Conservation (phyloP, 2,113 vertebrate species). For the Rhea americana region DNA sequence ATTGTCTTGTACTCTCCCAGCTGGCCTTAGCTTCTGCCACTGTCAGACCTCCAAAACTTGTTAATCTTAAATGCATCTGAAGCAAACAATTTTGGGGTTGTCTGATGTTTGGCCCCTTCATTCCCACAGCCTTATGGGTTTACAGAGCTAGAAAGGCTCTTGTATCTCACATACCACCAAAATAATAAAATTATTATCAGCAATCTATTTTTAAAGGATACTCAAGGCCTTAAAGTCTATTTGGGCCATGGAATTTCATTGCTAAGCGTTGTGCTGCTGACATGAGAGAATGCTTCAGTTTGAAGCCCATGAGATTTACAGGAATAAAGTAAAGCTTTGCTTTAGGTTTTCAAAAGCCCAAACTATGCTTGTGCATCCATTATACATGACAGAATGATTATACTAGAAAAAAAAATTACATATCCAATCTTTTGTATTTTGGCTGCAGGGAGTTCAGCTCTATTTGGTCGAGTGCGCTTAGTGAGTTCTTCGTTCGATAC, state of each 20-base stretch:
- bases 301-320: slow-evolving; percentile 56
- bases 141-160: neutral
- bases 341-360: slow-evolving; percentile 49
- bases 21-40: neutral
- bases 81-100: neutral
- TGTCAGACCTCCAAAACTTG: neutral
- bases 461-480: neutral
- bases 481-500: slow-evolving; percentile 2
- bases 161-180: neutral
- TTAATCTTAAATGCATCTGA: neutral
- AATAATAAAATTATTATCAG: neutral
- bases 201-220: slow-evolving; percentile 2
- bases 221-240: neutral
- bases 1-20: neutral
- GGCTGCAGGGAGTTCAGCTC: neutral
- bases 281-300: slow-evolving; percentile 41
- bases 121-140: neutral
- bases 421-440: neutral
- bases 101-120: neutral
- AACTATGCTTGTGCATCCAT: slow-evolving; percentile 26
- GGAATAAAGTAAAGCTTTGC: slow-evolving; percentile 62
- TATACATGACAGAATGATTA: slow-evolving; percentile 47
- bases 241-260: slow-evolving; percentile 32
- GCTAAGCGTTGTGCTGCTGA: slow-evolving; percentile 20
- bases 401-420: neutral